Evolutionary conservation across 2,113 vertebrate species (phyloP).

Genomic region (Campylomormyrus numenius): DNA sequence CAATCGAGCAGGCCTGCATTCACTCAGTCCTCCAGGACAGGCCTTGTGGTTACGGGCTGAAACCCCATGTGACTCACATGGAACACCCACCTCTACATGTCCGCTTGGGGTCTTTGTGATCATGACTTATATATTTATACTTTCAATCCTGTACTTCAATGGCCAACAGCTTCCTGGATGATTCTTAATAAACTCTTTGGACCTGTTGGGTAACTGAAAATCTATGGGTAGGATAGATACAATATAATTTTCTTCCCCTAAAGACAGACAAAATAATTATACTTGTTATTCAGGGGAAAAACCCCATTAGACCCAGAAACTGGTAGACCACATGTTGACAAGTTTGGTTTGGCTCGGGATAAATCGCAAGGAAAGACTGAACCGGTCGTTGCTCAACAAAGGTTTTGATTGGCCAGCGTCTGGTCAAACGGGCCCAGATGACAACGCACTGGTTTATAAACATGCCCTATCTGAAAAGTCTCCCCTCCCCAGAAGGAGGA

Average conservation of each 20-base stretch:
- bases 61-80: not conserved
- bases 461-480: not conserved
- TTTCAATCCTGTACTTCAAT: not conserved
- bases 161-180: not conserved
- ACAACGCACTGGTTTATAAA: not conserved
- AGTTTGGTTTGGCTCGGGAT: not conserved
- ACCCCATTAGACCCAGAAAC: not conserved
- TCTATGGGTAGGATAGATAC: not conserved
- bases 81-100: not conserved
- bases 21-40: not conserved
- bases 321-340: not conserved
- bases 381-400: not conserved
- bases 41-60: not conserved
- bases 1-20: not conserved
- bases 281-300: no score
- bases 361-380: not conserved
- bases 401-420: not conserved
- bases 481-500: not conserved
- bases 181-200: not conserved
- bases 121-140: not conserved
- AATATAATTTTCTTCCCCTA: not conserved
- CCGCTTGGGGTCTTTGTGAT: not conserved
- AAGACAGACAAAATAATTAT: not conserved
- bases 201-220: not conserved
- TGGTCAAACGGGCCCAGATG: not conserved